phyloP scores from a whole-genome alignment of 2,113 vertebrate species.

The Sterna hirundo region DNA sequence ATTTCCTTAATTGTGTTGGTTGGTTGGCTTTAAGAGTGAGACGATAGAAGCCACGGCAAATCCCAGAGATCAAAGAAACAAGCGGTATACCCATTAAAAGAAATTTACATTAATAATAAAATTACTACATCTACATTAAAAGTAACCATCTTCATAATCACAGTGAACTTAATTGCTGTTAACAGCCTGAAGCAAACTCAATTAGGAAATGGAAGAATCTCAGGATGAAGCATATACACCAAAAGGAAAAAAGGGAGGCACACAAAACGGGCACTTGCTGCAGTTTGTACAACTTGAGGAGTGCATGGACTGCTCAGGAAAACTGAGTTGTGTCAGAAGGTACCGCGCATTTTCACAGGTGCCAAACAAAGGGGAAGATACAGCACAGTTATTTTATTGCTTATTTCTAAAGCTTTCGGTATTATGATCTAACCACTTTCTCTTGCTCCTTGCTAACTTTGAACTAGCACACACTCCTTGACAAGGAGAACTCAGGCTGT shows the following conservation, averaged over 20 bases:
- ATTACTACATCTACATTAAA: not conserved
- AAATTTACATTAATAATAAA: not conserved
- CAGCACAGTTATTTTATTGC: not conserved
- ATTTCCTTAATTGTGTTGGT: not conserved
- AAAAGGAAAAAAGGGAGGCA: not conserved
- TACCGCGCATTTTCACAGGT: not conserved
- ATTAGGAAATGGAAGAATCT: not conserved
- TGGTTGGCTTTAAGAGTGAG: not conserved
- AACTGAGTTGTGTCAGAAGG: not conserved
- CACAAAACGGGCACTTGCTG: not conserved
- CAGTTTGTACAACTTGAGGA: not conserved
- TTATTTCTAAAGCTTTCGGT: not conserved
- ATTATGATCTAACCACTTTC: not conserved
- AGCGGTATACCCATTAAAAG: not conserved
- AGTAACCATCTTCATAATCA: not conserved
- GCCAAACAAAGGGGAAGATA: not conserved
- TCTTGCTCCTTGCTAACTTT: not conserved
- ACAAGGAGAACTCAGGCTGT: not conserved
- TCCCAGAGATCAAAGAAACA: not conserved
- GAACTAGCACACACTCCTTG: not conserved
- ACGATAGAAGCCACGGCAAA: not conserved
- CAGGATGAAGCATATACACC: not conserved
- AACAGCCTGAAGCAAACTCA: conserved; percentile 3
- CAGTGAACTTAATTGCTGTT: not conserved
- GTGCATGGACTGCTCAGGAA: not conserved